Evolutionary conservation across 2,888 invertebrate genomes (phyloP).

Genomic region (Miltochrista miniata): DNA sequence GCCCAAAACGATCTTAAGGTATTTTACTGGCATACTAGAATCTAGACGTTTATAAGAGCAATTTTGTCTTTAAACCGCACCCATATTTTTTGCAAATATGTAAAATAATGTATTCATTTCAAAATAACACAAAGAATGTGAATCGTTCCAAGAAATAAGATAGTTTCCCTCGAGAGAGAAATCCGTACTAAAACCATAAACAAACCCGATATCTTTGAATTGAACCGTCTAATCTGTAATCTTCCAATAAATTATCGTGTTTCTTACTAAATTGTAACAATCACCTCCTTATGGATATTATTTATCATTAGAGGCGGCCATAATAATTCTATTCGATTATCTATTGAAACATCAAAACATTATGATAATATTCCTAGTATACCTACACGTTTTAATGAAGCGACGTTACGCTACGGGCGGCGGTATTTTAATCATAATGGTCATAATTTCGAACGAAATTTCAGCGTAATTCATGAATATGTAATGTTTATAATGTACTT

Average conservation of each 20-base stretch:
- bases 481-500: neutral
- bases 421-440: neutral
- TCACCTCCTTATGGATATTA: neutral
- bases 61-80: too few species aligned
- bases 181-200: too few species aligned
- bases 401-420: neutral
- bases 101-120: neutral
- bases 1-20: too few species aligned
- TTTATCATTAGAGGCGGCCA: neutral
- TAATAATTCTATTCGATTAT: conserved; percentile 17
- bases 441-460: neutral
- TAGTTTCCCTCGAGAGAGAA: too few species aligned
- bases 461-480: neutral
- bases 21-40: too few species aligned
- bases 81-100: too few species aligned
- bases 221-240: neutral
- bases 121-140: too few species aligned
- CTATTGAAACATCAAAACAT: conserved; percentile 12
- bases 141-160: too few species aligned
- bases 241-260: neutral
- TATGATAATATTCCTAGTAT: conserved; percentile 26
- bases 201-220: too few species aligned
- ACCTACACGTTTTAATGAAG: conserved; percentile 16
- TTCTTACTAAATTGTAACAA: too few species aligned
- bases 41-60: too few species aligned